Conservation (phyloP, 2,888 invertebrate species). For the Drosophila kambysellisi region DNA sequence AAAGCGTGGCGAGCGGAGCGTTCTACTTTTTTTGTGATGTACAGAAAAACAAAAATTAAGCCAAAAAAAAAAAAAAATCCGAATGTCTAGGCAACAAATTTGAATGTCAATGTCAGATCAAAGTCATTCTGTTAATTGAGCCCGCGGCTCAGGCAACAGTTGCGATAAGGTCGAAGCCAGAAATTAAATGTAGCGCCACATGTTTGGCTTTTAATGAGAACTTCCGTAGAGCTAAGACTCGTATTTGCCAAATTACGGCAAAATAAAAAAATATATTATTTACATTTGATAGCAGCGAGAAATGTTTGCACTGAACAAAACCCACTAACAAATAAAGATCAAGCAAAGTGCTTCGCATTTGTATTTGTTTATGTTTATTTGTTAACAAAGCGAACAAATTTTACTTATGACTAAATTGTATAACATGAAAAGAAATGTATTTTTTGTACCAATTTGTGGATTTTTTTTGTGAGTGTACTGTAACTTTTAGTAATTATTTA, state of each 20-base stretch:
- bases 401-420: neutral
- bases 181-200: constrained; percentile 5
- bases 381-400: neutral
- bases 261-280: neutral
- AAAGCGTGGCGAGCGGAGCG: constrained; percentile 19
- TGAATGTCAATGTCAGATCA: constrained; percentile 77
- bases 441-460: neutral
- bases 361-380: neutral
- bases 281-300: neutral
- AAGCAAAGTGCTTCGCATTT: neutral
- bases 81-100: constrained; percentile 38
- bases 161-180: constrained; percentile 5
- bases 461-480: neutral
- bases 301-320: neutral
- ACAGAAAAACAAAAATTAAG: constrained; percentile 36
- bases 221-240: neutral
- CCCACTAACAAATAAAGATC: neutral
- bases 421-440: neutral
- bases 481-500: neutral
- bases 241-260: neutral
- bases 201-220: neutral
- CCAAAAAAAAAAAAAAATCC: constrained; percentile 7
- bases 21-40: neutral
- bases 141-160: neutral
- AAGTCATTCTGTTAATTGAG: constrained; percentile 72